Evolutionary conservation across 2,113 vertebrate genomes (phyloP).

Genomic region (Hystrix cristata): DNA sequence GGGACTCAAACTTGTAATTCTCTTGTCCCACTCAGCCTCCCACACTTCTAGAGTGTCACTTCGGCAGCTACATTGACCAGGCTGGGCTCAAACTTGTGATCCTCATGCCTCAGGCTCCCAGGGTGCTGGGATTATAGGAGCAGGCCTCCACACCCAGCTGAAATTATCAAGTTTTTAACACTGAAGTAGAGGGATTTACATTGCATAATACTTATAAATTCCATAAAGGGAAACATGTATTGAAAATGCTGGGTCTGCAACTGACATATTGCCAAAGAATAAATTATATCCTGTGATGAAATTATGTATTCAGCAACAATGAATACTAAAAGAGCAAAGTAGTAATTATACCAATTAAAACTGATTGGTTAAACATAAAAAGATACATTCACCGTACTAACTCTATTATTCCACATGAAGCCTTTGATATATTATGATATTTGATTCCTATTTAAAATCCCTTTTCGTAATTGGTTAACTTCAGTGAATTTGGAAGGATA

Average conservation of each 20-base stretch:
- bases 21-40: neutral
- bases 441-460: slow-evolving; percentile 13
- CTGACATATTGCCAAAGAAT: slow-evolving; percentile 71
- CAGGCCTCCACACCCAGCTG: neutral
- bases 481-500: slow-evolving; percentile 42
- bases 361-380: slow-evolving; percentile 73
- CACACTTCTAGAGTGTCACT: neutral
- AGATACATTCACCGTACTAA: slow-evolving; percentile 62
- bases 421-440: slow-evolving; percentile 45
- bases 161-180: slow-evolving; percentile 44
- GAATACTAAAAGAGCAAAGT: slow-evolving; percentile 73
- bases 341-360: slow-evolving; percentile 76
- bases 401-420: slow-evolving; percentile 20
- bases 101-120: neutral
- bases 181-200: neutral
- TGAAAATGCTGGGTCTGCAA: slow-evolving; percentile 66
- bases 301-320: slow-evolving; percentile 74
- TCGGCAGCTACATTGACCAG: neutral
- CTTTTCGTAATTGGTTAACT: slow-evolving; percentile 36
- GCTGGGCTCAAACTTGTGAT: neutral
- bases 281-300: slow-evolving; percentile 72
- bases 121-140: neutral
- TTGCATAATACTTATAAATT: neutral
- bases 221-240: slow-evolving; percentile 44
- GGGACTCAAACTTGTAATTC: neutral